Conservation (phyloP, 2,888 invertebrate genomes). For the Drosophila merina region DNA sequence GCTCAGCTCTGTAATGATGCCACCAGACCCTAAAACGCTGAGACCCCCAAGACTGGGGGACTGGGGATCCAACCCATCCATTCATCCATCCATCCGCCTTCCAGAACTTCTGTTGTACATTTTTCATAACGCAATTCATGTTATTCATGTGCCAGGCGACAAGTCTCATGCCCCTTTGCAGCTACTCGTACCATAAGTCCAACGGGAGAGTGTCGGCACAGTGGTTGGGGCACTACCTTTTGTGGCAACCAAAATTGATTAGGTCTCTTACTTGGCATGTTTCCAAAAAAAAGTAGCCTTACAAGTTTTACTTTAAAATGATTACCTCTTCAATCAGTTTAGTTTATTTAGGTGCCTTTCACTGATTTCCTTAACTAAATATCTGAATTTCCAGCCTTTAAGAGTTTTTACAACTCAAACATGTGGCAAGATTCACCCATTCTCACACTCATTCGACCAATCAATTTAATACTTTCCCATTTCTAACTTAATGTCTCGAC, state of each 20-base stretch:
- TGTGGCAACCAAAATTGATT: slow-evolving; percentile 18
- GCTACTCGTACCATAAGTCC: background rate
- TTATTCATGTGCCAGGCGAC: slow-evolving; percentile 49
- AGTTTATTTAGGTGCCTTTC: background rate
- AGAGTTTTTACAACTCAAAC: background rate
- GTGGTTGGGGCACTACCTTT: slow-evolving; percentile 21
- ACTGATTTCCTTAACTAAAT: background rate
- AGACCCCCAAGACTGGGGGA: background rate
- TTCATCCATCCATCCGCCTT: slow-evolving; percentile 11
- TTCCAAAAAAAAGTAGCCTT: too few species aligned
- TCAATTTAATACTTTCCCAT: slow-evolving; percentile 28
- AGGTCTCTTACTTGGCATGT: slow-evolving; percentile 6
- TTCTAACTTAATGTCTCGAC: slow-evolving; percentile 17
- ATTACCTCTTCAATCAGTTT: too few species aligned
- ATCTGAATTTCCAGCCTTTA: background rate
- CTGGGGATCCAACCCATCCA: too few species aligned
- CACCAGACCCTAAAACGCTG: slow-evolving; percentile 39
- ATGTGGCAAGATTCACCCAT: background rate
- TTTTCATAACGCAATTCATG: slow-evolving; percentile 52
- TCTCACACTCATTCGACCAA: background rate
- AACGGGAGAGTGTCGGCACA: slow-evolving; percentile 8
- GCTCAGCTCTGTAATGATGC: slow-evolving; percentile 76
- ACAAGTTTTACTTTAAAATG: too few species aligned
- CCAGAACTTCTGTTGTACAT: slow-evolving; percentile 39
- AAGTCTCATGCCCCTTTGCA: slow-evolving; percentile 17